Base-by-base conservation (phyloP, 2,888 invertebrate species). In the Sthenelais limicola region DNA sequence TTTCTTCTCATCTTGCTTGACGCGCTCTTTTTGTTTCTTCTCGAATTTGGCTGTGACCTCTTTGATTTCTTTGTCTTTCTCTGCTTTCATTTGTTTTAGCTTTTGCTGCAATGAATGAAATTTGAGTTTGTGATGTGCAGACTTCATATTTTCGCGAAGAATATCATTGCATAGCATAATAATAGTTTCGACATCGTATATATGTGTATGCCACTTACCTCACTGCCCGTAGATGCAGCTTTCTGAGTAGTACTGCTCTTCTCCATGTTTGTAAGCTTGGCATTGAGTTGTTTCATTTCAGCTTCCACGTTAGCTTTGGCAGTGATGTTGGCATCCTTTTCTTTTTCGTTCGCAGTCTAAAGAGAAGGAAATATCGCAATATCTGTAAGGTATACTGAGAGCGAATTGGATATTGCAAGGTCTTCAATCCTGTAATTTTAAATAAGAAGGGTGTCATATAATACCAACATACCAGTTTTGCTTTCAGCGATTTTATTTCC, bases 381-480 rank as follows among this genome's bases (percentile, higher is more conserved):
- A 7, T 67, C 30, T 32, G 43, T 30, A 33, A 26, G 18, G 52
- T 35, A 15, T n/a, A 21, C 21, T 9, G 9, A 9, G 9, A 9
- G 21, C 24, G n/a, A n/a, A n/a, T n/a, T n/a, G n/a, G n/a, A n/a
- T n/a, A n/a, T n/a, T n/a, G n/a, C n/a, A n/a, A n/a, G n/a, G n/a
- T 52, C 9, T 9, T 18, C 24, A 52, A 18, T 52, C 9, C 52
- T 21, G 52, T 12, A 18, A 12, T 52, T 18, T 43, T 15, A 43
- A 9, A 43, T 43, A 18, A 43, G 43, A 18, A 43, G 12, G 12
- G 43, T 9, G 18, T 43, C 43, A 15, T 3, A 4, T 24, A 52
- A n/a, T n/a, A n/a, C n/a, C n/a, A n/a, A 1, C 81, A 78, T 71
- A 85, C 84, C 73, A 84, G 79, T 79, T 84, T 84, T 35, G 79